Evolutionary conservation across 2,888 invertebrate genomes (phyloP).

Genomic region (Drosophila testacea): DNA sequence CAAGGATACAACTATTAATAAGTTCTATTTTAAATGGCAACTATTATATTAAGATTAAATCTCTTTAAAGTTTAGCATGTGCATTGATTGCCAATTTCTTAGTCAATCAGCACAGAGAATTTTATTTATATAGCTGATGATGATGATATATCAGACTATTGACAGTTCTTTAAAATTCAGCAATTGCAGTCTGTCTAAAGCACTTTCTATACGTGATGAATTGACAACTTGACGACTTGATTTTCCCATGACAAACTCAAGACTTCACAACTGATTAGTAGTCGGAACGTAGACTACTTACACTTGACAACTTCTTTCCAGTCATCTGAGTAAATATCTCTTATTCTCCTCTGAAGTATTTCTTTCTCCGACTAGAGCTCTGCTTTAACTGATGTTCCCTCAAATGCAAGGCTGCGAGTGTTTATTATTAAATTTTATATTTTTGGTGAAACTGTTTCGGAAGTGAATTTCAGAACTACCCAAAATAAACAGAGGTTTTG

Average conservation of each 20-base stretch:
- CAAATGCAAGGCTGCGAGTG: too few relatives aligned
- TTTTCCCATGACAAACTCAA: conserved; percentile 31
- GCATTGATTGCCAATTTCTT: neutral
- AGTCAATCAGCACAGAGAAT: too few relatives aligned
- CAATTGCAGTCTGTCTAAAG: conserved; percentile 1
- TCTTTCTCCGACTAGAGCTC: too few relatives aligned
- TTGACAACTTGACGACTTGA: conserved; percentile 29
- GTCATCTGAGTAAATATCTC: neutral
- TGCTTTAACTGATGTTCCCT: neutral
- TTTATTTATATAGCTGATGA: neutral
- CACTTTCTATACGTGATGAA: conserved; percentile 32
- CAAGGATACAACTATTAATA: neutral
- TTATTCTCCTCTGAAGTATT: neutral
- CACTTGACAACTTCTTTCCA: conserved; percentile 20
- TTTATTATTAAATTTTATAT: neutral
- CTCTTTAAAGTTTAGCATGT: neutral
- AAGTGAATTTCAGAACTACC: conserved; percentile 20
- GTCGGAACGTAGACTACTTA: conserved; percentile 16
- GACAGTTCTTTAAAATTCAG: conserved; percentile 14
- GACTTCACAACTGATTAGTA: conserved; percentile 35
- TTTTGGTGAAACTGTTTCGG: neutral
- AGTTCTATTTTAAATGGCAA: neutral
- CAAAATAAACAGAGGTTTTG: conserved; percentile 4
- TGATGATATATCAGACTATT: neutral
- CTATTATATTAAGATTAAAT: neutral